Base-by-base conservation (phyloP, 1,140 invertebrate genomes). In the Mizuhopecten yessoensis region DNA sequence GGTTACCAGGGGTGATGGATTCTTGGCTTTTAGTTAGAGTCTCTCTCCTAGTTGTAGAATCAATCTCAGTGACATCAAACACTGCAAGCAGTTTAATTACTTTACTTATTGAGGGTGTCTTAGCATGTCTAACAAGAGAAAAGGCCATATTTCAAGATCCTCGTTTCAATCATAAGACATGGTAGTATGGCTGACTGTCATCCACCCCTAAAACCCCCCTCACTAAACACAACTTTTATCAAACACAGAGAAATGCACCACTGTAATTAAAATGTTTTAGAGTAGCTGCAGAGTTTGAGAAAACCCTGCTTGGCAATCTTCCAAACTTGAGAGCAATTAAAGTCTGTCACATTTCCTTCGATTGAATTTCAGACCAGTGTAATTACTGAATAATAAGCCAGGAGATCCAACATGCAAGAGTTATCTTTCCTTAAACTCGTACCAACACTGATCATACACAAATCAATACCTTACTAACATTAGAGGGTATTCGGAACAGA, bases 191-290 rank as follows among this genome's bases (percentile, higher is more conserved):
- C 23, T 75, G 57, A 75, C 1, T 75, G 29, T 29, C 57, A 29
- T 7, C 23, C 57, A 3, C 9, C 57, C n/a, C 57, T 17, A 29
- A 75, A 49, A 29, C 57, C 57, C 29, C n/a, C 57, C 1, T 75
- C n/a, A 29, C 57, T 75, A 75, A n/a, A 75, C 57, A 75, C 57
- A 75, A 75, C 57, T 75, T 29, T 75, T 75, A 75, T 75, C 57
- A 75, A 75, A 75, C n/a, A 29, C n/a, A 29, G 57, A 29, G 57
- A 45, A 45, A 75, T 75, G 57, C 57, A 75, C 57, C 57, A 75
- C n/a, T 75, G 57, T 75, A 75, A 75, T 75, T 75, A 75, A 75
- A 75, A 75, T 75, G n/a, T 75, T 75, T 75, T 75, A 75, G 57
- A 75, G 57, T 75, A 75, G 57, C 57, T 75, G 57, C 57, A 75